Evolutionary conservation across 1,140 invertebrate genomes (phyloP).

Genomic region (Camponotus floridanus): DNA sequence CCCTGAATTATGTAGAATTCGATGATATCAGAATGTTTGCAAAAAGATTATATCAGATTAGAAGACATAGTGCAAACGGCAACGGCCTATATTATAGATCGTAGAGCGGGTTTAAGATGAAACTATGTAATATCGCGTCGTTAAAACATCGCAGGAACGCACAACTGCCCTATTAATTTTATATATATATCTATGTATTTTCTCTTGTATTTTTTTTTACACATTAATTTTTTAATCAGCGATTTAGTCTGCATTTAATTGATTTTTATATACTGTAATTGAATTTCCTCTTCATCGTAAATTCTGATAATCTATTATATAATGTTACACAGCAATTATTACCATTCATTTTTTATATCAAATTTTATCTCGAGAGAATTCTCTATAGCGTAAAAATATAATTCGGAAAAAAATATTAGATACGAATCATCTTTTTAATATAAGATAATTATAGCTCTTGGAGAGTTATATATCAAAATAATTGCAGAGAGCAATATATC

Average conservation of each 20-base stretch:
- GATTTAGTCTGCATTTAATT: not conserved
- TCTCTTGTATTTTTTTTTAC: too few species aligned
- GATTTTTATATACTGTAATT: slow-evolving; percentile 3
- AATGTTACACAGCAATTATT: not conserved
- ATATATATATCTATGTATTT: not conserved
- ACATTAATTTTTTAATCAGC: not conserved
- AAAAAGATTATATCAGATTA: slow-evolving; percentile 56
- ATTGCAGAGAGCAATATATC: not conserved
- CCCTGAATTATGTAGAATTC: slow-evolving; percentile 50
- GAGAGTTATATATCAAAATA: too few species aligned
- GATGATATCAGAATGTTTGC: slow-evolving; percentile 58
- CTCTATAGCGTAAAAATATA: too few species aligned
- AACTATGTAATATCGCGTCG: slow-evolving; percentile 2
- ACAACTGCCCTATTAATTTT: not conserved
- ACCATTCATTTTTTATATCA: too few species aligned
- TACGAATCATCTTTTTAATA: too few species aligned
- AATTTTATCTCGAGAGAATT: too few species aligned
- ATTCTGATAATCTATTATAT: not conserved
- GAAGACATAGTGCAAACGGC: slow-evolving; percentile 29
- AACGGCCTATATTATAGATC: not conserved
- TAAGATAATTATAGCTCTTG: too few species aligned
- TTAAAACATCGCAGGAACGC: not conserved
- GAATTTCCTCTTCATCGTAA: not conserved
- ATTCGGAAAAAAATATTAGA: too few species aligned
- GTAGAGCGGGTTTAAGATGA: not conserved